These are phyloP conservation scores for Archaeoteleia sp. DNA, from an alignment of 2,888 invertebrate genomes.

Conservation along the genomic window DNA sequence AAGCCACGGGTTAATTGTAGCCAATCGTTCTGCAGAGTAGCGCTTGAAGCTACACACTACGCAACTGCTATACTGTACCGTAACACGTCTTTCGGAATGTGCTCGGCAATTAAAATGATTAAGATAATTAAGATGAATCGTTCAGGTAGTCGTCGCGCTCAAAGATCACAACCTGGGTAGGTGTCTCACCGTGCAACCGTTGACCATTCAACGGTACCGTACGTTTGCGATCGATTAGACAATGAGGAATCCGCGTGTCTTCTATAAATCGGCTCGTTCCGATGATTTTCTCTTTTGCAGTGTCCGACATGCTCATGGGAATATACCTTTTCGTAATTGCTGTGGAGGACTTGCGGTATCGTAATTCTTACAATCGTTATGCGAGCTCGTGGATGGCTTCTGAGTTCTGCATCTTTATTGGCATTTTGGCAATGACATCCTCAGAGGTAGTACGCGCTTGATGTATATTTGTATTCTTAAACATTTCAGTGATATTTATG, in stretches of 20 bases:
- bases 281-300: constrained; percentile 66
- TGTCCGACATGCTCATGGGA: constrained; percentile 82
- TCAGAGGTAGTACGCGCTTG: too few species aligned
- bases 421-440: constrained; percentile 81
- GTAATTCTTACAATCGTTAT: constrained; percentile 78
- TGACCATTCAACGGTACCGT: constrained; percentile 31
- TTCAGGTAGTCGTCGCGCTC: constrained; percentile 30
- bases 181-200: constrained; percentile 23
- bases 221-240: constrained; percentile 44
- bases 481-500: background rate
- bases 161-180: constrained; percentile 20
- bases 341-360: constrained; percentile 78
- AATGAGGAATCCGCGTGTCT: constrained; percentile 27
- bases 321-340: constrained; percentile 81
- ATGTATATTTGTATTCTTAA: constrained; percentile 11
- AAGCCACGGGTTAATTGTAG: constrained; percentile 33
- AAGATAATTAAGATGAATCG: constrained; percentile 47
- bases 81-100: constrained; percentile 33
- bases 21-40: constrained; percentile 7
- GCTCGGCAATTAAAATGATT: constrained; percentile 44
- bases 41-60: constrained; percentile 10
- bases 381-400: constrained; percentile 81
- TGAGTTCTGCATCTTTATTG: constrained; percentile 79
- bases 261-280: constrained; percentile 34
- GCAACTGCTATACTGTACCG: constrained; percentile 22